Base-by-base conservation (phyloP, 2,888 invertebrate genomes). In the Dryobota labecula region DNA sequence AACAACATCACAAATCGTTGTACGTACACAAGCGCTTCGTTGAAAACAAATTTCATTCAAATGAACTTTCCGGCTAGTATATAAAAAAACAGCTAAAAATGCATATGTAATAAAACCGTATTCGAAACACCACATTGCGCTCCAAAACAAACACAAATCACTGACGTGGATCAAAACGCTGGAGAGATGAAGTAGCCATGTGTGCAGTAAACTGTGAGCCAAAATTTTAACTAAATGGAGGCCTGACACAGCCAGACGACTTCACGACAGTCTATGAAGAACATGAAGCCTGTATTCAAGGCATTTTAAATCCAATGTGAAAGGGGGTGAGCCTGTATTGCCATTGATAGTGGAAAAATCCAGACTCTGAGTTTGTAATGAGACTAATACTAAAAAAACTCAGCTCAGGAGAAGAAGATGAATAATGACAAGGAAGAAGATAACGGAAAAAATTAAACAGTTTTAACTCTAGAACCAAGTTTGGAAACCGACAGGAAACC, bases 141-240 rank as follows among this genome's bases (percentile, higher is more conserved):
- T 70, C 47, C 13, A 78, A 62, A 78, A 75, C 38, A 78, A 78
- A 78, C 45, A 62, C 33, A 33, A 72, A 72, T 51, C 51, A 71
- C 33, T 57, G 62, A 33, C 38, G 27, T 27, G n/a, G 9, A 33
- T 53, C 27, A 38, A 71, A 62, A 47, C 27, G 9, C 49, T 24
- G 38, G 13, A 38, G 11, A 36, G 8, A 20, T 33, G 30, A 51
- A 57, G 71, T 41, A 45, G 27, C 33, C 51, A 41, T 18, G 15
- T 62, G 69, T 24, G 7, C 15, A 33, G 24, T 41, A 20, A 38
- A 11, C 20, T 30, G 36, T 30, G 20, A 36, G n/a, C 6, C 36
- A 43, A 62, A 33, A 62, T 51, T 18, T 62, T 1, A 2, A 0
- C 2, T 18, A 4, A 30, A 15, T 47, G 27, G 13, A 27, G 4